These are phyloP conservation scores for Dendropsophus ebraccatus DNA, from an alignment of 2,113 vertebrate genomes.

Conservation along the genomic window DNA sequence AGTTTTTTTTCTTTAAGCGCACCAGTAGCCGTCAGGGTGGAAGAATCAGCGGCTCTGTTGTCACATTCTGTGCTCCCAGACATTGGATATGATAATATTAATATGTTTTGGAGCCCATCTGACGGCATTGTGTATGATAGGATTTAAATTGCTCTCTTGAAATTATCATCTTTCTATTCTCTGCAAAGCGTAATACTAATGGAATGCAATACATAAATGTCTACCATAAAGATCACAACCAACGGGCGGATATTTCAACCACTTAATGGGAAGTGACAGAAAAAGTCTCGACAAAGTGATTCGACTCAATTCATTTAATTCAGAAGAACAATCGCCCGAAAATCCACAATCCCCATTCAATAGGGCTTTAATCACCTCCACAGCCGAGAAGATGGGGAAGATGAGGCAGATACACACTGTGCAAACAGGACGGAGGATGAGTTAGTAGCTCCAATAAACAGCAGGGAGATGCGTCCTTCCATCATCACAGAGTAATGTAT, in stretches of 20 bases:
- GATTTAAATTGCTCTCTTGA: slow-evolving; percentile 37
- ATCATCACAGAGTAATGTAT: slow-evolving; percentile 7
- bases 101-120: slow-evolving; percentile 25
- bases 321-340: slow-evolving; percentile 4
- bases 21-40: neutral
- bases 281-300: slow-evolving; percentile 30
- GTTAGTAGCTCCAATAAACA: slow-evolving; percentile 3
- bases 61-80: neutral
- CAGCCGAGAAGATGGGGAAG: neutral
- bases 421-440: neutral
- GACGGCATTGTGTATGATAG: slow-evolving; percentile 35
- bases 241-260: neutral
- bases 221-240: slow-evolving; percentile 32
- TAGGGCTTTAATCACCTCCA: slow-evolving; percentile 9
- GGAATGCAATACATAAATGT: slow-evolving; percentile 44
- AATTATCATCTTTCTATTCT: slow-evolving; percentile 29
- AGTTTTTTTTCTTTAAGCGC: neutral
- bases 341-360: slow-evolving; percentile 1
- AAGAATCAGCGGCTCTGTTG: neutral
- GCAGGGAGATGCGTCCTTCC: neutral
- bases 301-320: slow-evolving; percentile 33
- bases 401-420: neutral
- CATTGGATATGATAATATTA: slow-evolving; percentile 20
- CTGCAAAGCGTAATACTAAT: slow-evolving; percentile 23
- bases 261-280: slow-evolving; percentile 36